A percentile compares a stretch with the other conserved stretches of the same genome.
These are phyloP conservation scores for Heterochromis multidens DNA, from an alignment of 2,113 vertebrate genomes.

Conservation along the genomic window DNA sequence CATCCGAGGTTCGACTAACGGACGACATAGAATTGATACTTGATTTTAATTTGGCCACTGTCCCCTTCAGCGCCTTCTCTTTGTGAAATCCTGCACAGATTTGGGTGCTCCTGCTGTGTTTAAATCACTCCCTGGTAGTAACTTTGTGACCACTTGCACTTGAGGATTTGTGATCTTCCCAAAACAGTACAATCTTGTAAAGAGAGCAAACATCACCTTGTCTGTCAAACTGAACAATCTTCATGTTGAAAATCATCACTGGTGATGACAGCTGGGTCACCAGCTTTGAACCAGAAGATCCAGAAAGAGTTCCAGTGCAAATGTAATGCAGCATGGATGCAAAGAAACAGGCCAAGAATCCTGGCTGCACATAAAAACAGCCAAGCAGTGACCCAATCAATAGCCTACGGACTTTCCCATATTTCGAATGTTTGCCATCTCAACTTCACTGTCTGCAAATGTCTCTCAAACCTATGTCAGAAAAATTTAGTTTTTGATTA, in stretches of 20 bases:
- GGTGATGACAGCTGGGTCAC: not conserved
- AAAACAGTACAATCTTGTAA: not conserved
- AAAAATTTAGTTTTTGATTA: not conserved
- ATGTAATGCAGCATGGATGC: too few species aligned
- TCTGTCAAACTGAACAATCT: not conserved
- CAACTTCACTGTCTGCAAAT: not conserved
- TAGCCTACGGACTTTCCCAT: not conserved
- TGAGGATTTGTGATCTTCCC: not conserved
- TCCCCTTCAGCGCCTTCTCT: not conserved
- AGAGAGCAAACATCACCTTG: not conserved
- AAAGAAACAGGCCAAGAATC: too few species aligned
- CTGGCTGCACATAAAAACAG: not conserved
- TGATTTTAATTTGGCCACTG: not conserved
- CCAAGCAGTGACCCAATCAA: not conserved
- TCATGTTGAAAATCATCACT: not conserved
- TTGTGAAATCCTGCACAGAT: not conserved
- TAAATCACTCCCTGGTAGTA: not conserved
- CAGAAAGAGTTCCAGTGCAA: too few species aligned
- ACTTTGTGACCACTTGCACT: not conserved
- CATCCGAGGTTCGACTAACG: too few species aligned
- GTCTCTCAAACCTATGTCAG: not conserved
- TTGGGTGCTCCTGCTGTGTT: not conserved
- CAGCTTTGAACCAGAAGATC: too few species aligned
- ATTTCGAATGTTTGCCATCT: not conserved
- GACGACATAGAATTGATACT: too few species aligned